Conservation (phyloP, 2,113 vertebrate genomes). For the Cyrtonyx montezumae region DNA sequence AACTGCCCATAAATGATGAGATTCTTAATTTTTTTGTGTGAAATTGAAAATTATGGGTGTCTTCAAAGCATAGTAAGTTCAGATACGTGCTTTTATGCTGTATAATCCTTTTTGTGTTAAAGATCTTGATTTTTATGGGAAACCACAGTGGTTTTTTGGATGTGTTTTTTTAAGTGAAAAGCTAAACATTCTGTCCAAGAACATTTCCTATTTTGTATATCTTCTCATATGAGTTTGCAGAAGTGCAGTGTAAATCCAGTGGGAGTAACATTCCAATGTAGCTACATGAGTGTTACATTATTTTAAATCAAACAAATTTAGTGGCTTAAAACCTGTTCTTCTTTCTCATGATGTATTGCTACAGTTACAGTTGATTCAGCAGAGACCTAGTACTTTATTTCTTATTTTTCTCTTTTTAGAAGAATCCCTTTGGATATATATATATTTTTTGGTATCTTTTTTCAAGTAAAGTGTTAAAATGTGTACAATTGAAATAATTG, state of each 20-base stretch:
- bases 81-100: not conserved
- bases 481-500: not conserved
- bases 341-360: not conserved
- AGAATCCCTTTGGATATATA: not conserved
- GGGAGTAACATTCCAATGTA: constrained; percentile 8
- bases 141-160: not conserved
- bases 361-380: not conserved
- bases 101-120: not conserved
- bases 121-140: not conserved
- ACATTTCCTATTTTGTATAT: not conserved
- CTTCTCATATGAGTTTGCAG: not conserved
- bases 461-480: not conserved
- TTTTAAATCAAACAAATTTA: not conserved
- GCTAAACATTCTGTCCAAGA: not conserved
- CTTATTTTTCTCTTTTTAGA: not conserved
- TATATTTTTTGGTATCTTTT: not conserved
- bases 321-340: not conserved
- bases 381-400: not conserved
- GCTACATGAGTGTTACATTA: not conserved
- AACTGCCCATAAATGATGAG: not conserved
- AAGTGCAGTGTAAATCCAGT: not conserved
- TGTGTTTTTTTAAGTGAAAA: not conserved
- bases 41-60: not conserved
- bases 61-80: not conserved
- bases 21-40: not conserved